These are phyloP conservation scores for Paracanthobrama guichenoti DNA, from an alignment of 2,113 vertebrate genomes.

Conservation along the genomic window DNA sequence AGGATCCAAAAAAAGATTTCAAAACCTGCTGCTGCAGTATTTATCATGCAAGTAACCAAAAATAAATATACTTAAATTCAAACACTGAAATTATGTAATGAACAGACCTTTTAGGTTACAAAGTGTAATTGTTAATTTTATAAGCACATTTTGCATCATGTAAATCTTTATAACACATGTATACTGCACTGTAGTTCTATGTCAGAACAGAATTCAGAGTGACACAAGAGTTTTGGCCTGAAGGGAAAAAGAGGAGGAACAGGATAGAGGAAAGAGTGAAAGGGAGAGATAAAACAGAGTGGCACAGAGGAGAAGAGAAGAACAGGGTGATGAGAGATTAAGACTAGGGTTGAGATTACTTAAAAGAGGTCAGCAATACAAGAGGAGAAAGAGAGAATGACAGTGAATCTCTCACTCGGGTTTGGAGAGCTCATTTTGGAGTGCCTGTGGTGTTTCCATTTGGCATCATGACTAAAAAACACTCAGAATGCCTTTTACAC, in stretches of 20 bases:
- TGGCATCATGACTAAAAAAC: constrained; percentile 13
- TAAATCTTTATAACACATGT: not conserved
- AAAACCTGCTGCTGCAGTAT: too few relatives aligned
- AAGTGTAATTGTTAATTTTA: too few relatives aligned
- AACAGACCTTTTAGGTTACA: too few relatives aligned
- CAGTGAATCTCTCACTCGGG: not conserved
- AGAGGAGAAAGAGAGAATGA: not conserved
- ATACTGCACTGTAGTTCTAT: not conserved
- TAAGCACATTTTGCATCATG: not conserved
- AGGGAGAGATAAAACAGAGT: constrained; percentile 47
- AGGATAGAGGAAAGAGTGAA: constrained; percentile 20
- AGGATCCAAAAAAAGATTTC: too few relatives aligned
- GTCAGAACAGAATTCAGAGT: not conserved
- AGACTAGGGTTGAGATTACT: not conserved
- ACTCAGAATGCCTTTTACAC: constrained; percentile 15
- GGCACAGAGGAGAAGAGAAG: constrained; percentile 28
- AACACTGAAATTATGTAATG: too few relatives aligned
- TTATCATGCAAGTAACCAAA: too few relatives aligned
- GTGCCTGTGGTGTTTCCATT: constrained; percentile 13
- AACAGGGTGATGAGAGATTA: constrained; percentile 1
- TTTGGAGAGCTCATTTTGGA: not conserved
- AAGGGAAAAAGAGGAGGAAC: constrained; percentile 31
- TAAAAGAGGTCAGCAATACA: constrained; percentile 8
- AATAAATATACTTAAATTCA: too few relatives aligned
- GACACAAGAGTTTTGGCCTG: not conserved